These are phyloP conservation scores for Montipora cactus DNA, from an alignment of 64 coral and sea anemone genomes.

Conservation along the genomic window DNA sequence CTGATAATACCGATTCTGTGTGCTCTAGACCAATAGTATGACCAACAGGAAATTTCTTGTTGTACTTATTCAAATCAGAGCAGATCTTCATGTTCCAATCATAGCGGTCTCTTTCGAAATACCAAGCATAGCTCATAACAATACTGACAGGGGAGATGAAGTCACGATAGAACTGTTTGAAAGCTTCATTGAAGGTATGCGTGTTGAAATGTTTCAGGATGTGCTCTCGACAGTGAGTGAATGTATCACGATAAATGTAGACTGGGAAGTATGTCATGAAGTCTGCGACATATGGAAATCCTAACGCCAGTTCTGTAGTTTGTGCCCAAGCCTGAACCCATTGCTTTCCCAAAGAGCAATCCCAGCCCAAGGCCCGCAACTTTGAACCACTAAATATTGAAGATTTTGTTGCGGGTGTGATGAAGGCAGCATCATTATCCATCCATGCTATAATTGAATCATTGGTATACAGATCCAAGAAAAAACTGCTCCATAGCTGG, in stretches of 20 bases:
- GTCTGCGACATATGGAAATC: constrained; percentile 47
- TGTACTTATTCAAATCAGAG: constrained; percentile 24
- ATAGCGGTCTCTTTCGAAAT: constrained; percentile 64
- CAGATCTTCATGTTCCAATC: constrained; percentile 63
- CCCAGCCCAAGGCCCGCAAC: constrained; percentile 24
- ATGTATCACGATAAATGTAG: constrained; percentile 25
- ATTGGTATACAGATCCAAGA: constrained; percentile 51
- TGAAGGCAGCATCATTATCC: constrained; percentile 61
- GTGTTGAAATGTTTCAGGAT: constrained; percentile 50
- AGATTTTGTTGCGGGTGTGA: constrained; percentile 14
- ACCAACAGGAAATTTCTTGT: constrained; percentile 14
- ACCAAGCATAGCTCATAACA: constrained; percentile 64
- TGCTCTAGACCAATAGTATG: constrained; percentile 20
- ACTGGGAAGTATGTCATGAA: constrained; percentile 1
- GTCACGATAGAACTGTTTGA: constrained; percentile 35
- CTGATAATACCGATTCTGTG: not conserved
- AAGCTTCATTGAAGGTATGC: constrained; percentile 54
- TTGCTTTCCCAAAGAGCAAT: not conserved
- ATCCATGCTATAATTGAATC: constrained; percentile 58
- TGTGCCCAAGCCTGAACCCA: constrained; percentile 23
- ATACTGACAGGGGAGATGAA: constrained; percentile 23
- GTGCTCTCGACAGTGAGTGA: constrained; percentile 53
- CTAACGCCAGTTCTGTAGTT: constrained; percentile 32
- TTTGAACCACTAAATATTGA: constrained; percentile 35
- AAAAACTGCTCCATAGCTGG: constrained; percentile 75